Evolutionary conservation across 2,888 invertebrate genomes (phyloP), one percentile per base, ranked within the genome.

Genomic region (Biston betularia): DNA sequence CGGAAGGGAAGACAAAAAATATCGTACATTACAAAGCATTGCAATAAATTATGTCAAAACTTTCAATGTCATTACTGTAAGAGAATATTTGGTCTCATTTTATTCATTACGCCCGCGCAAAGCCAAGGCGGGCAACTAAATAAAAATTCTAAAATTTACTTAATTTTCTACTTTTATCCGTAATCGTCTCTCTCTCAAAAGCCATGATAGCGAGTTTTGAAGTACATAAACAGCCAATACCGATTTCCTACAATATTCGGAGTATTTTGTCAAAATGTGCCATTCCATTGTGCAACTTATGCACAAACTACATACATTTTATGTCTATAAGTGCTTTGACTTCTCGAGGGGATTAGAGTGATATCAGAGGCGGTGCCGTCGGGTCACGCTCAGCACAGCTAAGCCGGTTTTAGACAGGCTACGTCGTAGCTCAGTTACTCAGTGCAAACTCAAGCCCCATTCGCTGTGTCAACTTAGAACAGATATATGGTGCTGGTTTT

Each of bases 271-370:
- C 59, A 67, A 55, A 72, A 70, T 69, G 56, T 33, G 57, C 70
- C 68, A 74, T 72, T 72, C 66, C 65, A 68, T 67, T 68, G 70
- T 71, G 69, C 62, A 71, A 74, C 76, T 68, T 70, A 71, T 71
- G 75, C 73, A 76, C 72, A 77, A 73, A 71, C 72, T 64, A 68
- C 74, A 76, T 72, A 74, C 71, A 77, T 76, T 77, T 78, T 66
- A 74, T 65, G 68, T 71, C 67, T 70, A 75, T 77, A 74, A 79
- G 77, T 74, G 71, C 75, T 77, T 73, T 70, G 78, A 78, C 74
- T 75, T 68, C 58, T 70, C 68, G 59, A 64, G 61, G 66, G 71
- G 78, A 74, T 79, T 78, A 78, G 68, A 74, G 73, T 75, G 74
- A 76, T 73, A 78, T 76, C 76, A 73, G 68, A 68, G 74, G 64